Conservation (phyloP, 2,797 vertebrate species). For the Bradypus variegatus region DNA sequence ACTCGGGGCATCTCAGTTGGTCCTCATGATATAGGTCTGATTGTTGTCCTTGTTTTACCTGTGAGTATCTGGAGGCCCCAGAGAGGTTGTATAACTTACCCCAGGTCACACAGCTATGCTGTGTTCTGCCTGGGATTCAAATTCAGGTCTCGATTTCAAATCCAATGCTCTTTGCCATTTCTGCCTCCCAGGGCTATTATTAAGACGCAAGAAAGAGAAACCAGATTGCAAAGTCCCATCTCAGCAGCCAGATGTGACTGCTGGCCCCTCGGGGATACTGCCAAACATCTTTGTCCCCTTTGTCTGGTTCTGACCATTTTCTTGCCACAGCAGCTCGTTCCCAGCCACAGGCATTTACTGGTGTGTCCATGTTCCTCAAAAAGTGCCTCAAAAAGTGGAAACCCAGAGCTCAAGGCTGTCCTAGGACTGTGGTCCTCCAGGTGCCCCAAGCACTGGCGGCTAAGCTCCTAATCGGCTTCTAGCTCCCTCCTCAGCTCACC, state of each 20-base stretch:
- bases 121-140: background rate
- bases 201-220: background rate
- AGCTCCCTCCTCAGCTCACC: background rate
- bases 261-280: background rate
- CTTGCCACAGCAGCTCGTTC: background rate
- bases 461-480: background rate
- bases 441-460: background rate
- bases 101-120: no score
- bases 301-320: background rate
- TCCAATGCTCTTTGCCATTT: background rate
- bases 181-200: background rate
- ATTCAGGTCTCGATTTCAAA: background rate
- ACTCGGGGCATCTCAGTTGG: background rate
- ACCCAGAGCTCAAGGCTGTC: no score
- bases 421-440: background rate
- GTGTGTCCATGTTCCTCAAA: background rate
- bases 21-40: accelerated
- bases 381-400: background rate
- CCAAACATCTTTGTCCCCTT: background rate
- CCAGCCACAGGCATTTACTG: background rate
- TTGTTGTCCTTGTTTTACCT: background rate
- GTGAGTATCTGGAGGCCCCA: background rate
- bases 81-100: background rate
- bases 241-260: background rate
- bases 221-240: background rate